Percentiles rank a stretch among this genome's conserved stretches.
These are phyloP conservation scores for Drosophila rhopaloa DNA, from an alignment of 1,140 invertebrate genomes.

Conservation along the genomic window DNA sequence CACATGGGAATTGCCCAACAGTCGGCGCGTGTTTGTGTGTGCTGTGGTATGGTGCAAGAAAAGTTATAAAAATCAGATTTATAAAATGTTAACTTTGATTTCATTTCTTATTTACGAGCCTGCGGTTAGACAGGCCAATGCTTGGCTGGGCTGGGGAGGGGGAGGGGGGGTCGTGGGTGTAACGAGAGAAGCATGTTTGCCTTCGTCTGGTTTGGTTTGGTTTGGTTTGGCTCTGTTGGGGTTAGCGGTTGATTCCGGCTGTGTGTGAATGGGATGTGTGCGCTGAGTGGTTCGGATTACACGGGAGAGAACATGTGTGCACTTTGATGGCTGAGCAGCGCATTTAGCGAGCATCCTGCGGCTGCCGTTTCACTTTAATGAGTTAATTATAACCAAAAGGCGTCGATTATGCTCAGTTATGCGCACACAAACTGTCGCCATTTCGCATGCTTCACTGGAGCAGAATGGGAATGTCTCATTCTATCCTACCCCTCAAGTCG, in stretches of 20 bases:
- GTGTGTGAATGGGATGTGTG: constrained; percentile 8
- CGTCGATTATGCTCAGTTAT: constrained; percentile 83
- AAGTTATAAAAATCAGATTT: constrained; percentile 82
- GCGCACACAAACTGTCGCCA: constrained; percentile 82
- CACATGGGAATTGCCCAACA: constrained; percentile 52
- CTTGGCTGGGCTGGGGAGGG: background rate
- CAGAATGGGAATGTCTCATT: constrained; percentile 69
- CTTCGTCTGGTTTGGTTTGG: constrained; percentile 21
- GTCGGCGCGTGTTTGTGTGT: constrained; percentile 14
- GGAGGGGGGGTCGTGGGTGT: constrained; percentile 4
- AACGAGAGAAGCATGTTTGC: constrained; percentile 39
- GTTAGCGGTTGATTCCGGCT: constrained; percentile 28
- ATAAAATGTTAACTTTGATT: constrained; percentile 83
- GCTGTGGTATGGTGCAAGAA: constrained; percentile 37
- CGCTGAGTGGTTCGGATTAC: constrained; percentile 38
- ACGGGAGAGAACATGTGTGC: constrained; percentile 65
- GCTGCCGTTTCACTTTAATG: constrained; percentile 81
- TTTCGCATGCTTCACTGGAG: constrained; percentile 76
- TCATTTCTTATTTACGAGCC: constrained; percentile 81
- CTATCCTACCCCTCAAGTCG: constrained; percentile 7
- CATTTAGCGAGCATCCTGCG: constrained; percentile 73
- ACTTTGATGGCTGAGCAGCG: constrained; percentile 74
- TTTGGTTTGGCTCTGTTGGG: constrained; percentile 12
- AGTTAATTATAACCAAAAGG: constrained; percentile 83
- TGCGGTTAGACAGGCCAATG: constrained; percentile 49